These are phyloP conservation scores for Grantiella picta DNA, from an alignment of 2,113 vertebrate genomes.

Conservation along the genomic window DNA sequence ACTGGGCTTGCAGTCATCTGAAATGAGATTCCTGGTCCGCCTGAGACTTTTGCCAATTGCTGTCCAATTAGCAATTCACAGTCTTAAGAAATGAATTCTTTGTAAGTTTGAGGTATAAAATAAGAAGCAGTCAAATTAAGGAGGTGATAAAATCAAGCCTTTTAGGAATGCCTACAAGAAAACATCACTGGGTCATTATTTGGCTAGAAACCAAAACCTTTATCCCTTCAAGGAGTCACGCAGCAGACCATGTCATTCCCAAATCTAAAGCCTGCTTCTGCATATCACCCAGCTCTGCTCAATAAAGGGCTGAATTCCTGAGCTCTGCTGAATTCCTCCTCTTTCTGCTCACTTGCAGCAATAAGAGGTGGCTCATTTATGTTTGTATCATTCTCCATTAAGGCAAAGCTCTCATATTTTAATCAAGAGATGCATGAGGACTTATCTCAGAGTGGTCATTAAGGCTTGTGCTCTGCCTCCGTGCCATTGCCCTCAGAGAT, in stretches of 20 bases:
- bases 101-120: background rate
- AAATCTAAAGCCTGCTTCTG: background rate
- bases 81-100: background rate
- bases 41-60: background rate
- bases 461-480: background rate
- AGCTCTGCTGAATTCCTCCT: background rate
- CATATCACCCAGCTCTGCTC: background rate
- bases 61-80: background rate
- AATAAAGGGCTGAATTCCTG: background rate
- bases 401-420: background rate
- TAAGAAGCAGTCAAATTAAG: background rate
- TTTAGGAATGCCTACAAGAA: background rate
- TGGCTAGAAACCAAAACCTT: background rate
- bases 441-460: background rate
- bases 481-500: background rate
- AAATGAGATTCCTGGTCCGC: background rate
- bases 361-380: background rate
- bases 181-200: background rate
- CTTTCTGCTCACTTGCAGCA: background rate
- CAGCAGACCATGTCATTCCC: background rate
- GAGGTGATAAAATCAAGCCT: background rate
- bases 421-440: background rate
- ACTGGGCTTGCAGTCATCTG: background rate
- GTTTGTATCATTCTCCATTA: background rate
- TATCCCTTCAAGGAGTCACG: background rate